Percentiles rank a stretch among this genome's conserved stretches.
Conservation (phyloP, 2,113 vertebrate species). For the Mormyrus iriodes region DNA sequence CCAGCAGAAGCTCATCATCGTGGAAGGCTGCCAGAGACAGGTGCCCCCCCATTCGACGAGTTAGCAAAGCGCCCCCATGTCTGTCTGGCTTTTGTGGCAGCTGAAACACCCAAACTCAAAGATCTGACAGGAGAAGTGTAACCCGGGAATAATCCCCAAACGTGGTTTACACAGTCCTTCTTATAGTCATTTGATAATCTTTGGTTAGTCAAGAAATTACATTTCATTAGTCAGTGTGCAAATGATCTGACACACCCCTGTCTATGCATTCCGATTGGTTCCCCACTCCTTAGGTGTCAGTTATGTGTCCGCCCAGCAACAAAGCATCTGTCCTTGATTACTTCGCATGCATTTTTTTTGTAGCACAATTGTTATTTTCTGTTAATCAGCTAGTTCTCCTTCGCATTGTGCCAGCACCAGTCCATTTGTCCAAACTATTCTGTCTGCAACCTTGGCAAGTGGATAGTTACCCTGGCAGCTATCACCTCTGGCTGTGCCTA, state of each 20-base stretch:
- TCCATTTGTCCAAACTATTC: not conserved
- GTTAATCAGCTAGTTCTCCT: not conserved
- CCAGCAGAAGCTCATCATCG: constrained; percentile 85
- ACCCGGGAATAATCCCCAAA: not conserved
- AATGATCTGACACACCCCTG: not conserved
- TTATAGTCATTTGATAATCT: not conserved
- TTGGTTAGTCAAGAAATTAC: not conserved
- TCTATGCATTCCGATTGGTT: not conserved
- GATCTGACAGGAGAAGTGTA: not conserved
- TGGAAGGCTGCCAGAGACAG: constrained; percentile 65
- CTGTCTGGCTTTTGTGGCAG: not conserved
- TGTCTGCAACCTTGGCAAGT: not conserved
- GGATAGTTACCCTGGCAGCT: not conserved
- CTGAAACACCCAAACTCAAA: not conserved
- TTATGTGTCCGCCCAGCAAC: not conserved
- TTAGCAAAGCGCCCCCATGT: not conserved
- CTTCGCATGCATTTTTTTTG: not conserved
- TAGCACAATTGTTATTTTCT: not conserved
- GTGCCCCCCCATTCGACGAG: constrained; percentile 24
- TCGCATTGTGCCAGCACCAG: not conserved
- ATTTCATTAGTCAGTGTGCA: not conserved
- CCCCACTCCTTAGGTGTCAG: not conserved
- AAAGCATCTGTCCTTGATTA: not conserved
- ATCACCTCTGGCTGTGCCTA: not conserved
- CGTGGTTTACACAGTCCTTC: not conserved